Conservation (phyloP, 2,113 vertebrate species). For the Chaenocephalus aceratus region DNA sequence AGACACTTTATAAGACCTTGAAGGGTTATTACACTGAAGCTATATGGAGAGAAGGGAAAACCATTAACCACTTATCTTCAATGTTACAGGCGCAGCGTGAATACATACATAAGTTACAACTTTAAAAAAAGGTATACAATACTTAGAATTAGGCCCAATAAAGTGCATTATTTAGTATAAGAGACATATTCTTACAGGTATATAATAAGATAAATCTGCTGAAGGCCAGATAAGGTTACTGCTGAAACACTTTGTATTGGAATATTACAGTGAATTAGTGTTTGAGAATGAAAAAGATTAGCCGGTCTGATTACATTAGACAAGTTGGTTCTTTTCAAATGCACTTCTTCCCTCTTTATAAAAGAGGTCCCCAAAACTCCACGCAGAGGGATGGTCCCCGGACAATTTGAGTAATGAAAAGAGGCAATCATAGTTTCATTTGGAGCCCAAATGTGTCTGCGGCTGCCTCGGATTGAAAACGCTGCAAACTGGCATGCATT, state of each 20-base stretch:
- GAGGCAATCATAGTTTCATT: conserved; percentile 62
- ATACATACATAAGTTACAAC: background rate
- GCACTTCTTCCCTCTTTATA: background rate
- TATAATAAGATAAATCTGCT: too few species aligned
- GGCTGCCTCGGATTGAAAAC: conserved; percentile 50
- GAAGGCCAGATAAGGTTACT: background rate
- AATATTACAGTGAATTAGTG: background rate
- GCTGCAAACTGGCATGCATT: conserved; percentile 37
- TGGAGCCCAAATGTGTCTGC: conserved; percentile 29
- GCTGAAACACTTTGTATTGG: conserved; percentile 3
- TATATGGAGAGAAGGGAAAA: background rate
- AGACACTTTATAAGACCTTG: background rate
- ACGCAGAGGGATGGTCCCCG: conserved; percentile 24
- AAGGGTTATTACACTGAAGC: background rate
- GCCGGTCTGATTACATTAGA: conserved; percentile 9
- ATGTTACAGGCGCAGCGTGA: background rate
- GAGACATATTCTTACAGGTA: background rate
- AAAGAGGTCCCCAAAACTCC: background rate
- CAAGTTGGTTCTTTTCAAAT: conserved; percentile 1
- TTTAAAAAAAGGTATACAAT: background rate
- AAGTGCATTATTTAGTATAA: background rate
- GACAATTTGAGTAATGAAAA: conserved; percentile 56
- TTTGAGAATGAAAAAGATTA: conserved; percentile 5
- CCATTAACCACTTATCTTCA: background rate
- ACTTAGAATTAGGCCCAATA: background rate